A percentile compares a stretch with the other conserved stretches of the same genome.
Conservation (phyloP, 2,113 vertebrate species). For the Perca fluviatilis region DNA sequence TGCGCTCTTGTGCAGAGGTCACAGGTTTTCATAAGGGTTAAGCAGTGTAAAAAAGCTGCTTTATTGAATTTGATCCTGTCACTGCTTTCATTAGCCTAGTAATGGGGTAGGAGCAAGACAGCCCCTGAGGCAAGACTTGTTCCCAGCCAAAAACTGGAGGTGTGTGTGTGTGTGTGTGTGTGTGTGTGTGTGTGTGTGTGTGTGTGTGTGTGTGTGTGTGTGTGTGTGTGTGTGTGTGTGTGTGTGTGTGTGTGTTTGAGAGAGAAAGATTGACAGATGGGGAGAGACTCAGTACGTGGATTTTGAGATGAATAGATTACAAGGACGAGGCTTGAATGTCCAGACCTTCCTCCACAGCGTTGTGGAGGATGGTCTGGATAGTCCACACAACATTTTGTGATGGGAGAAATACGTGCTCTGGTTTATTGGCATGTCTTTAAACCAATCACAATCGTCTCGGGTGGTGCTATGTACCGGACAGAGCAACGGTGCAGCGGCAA, state of each 20-base stretch:
- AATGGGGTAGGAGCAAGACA: slow-evolving; percentile 54
- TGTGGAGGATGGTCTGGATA: too few relatives aligned
- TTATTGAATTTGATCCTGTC: slow-evolving; percentile 68
- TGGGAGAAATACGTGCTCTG: too few relatives aligned
- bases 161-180: slow-evolving; percentile 10
- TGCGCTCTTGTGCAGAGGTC: slow-evolving; percentile 9
- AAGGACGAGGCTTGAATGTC: neutral
- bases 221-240: slow-evolving; percentile 18
- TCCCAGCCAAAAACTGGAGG: slow-evolving; percentile 41
- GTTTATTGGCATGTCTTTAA: too few relatives aligned
- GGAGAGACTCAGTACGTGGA: neutral
- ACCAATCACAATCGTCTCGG: too few relatives aligned
- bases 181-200: neutral
- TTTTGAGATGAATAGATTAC: neutral
- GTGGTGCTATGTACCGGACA: too few relatives aligned
- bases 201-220: slow-evolving; percentile 7
- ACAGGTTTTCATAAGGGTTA: slow-evolving; percentile 45
- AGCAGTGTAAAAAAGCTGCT: slow-evolving; percentile 49
- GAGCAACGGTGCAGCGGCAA: too few relatives aligned
- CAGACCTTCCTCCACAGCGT: too few relatives aligned
- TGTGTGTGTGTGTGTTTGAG: neutral
- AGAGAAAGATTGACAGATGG: slow-evolving; percentile 6
- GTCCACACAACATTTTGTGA: too few relatives aligned
- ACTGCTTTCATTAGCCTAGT: slow-evolving; percentile 66
- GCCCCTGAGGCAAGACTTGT: slow-evolving; percentile 55